Conservation (phyloP, 2,888 invertebrate species). For the Heteromurus nitidus region DNA sequence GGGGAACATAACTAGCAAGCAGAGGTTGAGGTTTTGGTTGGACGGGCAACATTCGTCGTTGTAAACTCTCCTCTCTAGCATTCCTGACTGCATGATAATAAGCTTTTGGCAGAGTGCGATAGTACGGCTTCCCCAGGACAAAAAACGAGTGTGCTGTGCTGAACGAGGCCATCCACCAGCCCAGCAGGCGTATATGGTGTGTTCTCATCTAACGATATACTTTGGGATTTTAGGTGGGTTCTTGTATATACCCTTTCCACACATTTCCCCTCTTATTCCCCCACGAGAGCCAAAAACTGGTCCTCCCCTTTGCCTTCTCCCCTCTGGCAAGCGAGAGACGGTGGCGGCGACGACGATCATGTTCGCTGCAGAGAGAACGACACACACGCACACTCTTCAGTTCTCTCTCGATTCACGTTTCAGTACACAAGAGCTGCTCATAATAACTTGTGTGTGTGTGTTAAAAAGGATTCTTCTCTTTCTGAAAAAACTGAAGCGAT, state of each 20-base stretch:
- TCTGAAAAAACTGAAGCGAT: no score
- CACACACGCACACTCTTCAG: background rate
- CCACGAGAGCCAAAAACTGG: slow-evolving; percentile 57
- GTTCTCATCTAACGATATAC: background rate
- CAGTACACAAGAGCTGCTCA: background rate
- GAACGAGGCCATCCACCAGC: slow-evolving; percentile 11
- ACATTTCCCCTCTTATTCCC: slow-evolving; percentile 52
- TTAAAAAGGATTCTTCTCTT: slow-evolving; percentile 9
- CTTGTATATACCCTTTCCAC: slow-evolving; percentile 51
- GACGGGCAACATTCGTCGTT: no score
- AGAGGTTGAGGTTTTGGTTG: background rate
- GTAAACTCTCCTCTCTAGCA: no score
- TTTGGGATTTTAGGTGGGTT: background rate
- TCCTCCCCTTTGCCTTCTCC: slow-evolving; percentile 55
- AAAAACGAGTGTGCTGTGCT: no score
- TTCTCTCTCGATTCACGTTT: slow-evolving; percentile 1
- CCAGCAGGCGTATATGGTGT: slow-evolving; percentile 16
- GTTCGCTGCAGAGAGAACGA: slow-evolving; percentile 35
- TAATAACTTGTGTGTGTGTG: background rate
- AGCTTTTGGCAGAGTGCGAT: no score
- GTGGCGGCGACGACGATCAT: slow-evolving; percentile 59
- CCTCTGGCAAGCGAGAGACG: slow-evolving; percentile 47
- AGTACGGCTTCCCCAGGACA: no score
- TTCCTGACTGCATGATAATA: no score
- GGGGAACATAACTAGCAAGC: background rate